Conservation (phyloP, 2,888 invertebrate genomes). For the Thymelicus lineola region DNA sequence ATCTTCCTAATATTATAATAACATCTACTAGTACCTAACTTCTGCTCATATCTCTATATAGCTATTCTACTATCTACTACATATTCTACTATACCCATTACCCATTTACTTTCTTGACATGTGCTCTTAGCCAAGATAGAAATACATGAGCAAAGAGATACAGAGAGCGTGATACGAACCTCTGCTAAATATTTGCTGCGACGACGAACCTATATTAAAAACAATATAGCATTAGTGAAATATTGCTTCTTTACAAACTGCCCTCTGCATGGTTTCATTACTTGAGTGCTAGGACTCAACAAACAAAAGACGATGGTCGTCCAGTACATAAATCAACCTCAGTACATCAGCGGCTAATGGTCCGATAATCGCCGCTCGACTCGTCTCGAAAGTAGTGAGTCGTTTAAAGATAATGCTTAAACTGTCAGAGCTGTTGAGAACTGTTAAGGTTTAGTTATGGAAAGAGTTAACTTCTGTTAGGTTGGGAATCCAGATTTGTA, state of each 20-base stretch:
- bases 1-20: too few relatives aligned
- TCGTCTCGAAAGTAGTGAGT: neutral
- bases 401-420: neutral
- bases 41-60: too few relatives aligned
- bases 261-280: neutral
- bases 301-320: slow-evolving; percentile 46
- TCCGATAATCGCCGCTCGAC: slow-evolving; percentile 40
- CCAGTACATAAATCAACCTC: slow-evolving; percentile 49
- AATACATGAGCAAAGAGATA: too few relatives aligned
- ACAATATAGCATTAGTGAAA: neutral
- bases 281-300: neutral
- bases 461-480: neutral
- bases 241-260: neutral
- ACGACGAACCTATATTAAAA: too few relatives aligned
- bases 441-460: neutral
- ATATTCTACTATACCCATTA: too few relatives aligned
- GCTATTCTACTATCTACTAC: too few relatives aligned
- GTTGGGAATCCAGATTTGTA: too few relatives aligned
- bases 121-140: too few relatives aligned
- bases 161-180: too few relatives aligned
- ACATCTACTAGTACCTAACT: too few relatives aligned
- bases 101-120: too few relatives aligned
- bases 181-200: too few relatives aligned
- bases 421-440: neutral
- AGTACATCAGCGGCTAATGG: slow-evolving; percentile 48